These are phyloP conservation scores for Sciurus carolinensis DNA, from an alignment of 2,797 vertebrate genomes.

Conservation along the genomic window DNA sequence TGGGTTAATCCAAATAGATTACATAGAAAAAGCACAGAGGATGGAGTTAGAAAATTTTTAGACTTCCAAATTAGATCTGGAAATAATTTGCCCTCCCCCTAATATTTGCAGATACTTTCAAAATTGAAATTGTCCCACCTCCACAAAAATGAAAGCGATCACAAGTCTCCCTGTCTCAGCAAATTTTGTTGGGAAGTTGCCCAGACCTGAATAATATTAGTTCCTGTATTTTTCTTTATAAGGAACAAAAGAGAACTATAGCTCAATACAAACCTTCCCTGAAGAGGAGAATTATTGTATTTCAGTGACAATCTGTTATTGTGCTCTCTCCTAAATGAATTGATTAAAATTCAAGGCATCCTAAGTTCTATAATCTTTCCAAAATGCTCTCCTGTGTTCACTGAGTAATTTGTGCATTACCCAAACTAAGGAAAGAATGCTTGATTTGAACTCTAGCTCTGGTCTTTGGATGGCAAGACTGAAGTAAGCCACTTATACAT, in stretches of 20 bases:
- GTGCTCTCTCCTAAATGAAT: constrained; percentile 56
- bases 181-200: constrained; percentile 83
- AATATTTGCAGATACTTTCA: constrained; percentile 81
- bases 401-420: neutral
- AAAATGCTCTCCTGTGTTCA: neutral
- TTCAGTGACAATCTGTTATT: constrained; percentile 32
- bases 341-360: constrained; percentile 50
- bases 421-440: neutral
- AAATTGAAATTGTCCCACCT: constrained; percentile 86
- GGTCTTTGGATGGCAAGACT: neutral
- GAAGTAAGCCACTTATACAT: neutral
- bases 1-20: constrained; percentile 65
- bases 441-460: neutral
- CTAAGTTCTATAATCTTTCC: neutral
- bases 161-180: constrained; percentile 83
- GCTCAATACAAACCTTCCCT: constrained; percentile 10
- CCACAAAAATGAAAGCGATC: constrained; percentile 82
- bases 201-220: constrained; percentile 80
- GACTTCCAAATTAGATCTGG: constrained; percentile 76
- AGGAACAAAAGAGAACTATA: neutral
- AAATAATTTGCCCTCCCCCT: constrained; percentile 81
- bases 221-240: constrained; percentile 74
- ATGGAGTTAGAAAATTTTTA: constrained; percentile 73
- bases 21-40: neutral
- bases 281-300: neutral